Base-by-base conservation (phyloP, 2,113 vertebrate species). In the Oncorhynchus mykiss region DNA sequence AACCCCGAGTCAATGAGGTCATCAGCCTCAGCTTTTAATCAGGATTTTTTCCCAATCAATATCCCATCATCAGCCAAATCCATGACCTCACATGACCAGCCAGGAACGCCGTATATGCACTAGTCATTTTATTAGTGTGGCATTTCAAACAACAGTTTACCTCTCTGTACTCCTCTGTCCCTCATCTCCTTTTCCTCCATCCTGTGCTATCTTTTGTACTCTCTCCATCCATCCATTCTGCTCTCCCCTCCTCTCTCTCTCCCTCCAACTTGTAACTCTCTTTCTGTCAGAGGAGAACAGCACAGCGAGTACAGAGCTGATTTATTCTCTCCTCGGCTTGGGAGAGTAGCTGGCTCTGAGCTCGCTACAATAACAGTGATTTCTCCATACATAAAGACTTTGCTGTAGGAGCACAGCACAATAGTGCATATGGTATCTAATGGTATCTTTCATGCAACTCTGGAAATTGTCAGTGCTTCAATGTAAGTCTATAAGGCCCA, bases 41-140 rank as follows among this genome's bases (percentile, higher is more conserved):
- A 87, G 85, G 86, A 12, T 9, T 87, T 82, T 74, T 72, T 49
- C 62, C 80, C 78, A 73, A 88, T 91, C 89, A 69, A 91, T 91
- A 81, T 34, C 25, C 65, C 7, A 86, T 89, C 81, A 90, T 89
- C 84, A 77, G 71, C 66, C 1, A 65, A 70, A 54, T 81, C 7
- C 72, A 66, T 81, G 84, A 86, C 85, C 90, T 77, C 79, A 82
- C 89, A 82, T 90, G 80, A 92, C 88, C 68, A 48, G 80, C 48
- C 65, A 67, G 72, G 77, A 78, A 77, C 83, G 71, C 78, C 70
- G 34, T 81, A 84, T 76, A 77, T 79, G 82, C 72, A 71, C 75
- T 80, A 12, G 79, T 84, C 77, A 76, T 62, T 45, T 77, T 70
- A 74, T 77, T 27, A 27, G 86, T 71, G 78, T 90, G 80, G 76